phyloP scores from a whole-genome alignment of 2,113 vertebrate genomes.

The Rhea pennata region DNA sequence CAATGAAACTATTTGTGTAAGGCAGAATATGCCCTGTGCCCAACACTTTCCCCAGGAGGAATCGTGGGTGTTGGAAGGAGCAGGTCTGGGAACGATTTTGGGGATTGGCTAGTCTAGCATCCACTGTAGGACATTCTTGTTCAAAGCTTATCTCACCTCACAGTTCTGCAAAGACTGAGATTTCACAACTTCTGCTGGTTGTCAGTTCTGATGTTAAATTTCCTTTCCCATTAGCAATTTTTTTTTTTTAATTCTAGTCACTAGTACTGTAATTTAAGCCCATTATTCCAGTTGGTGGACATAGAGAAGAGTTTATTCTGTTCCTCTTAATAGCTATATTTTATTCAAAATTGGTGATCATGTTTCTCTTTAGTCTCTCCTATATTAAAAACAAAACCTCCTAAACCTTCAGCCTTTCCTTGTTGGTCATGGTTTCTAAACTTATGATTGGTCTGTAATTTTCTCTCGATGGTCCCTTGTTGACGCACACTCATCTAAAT shows the following conservation, averaged over 20 bases:
- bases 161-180: neutral
- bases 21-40: conserved; percentile 1
- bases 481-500: neutral
- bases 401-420: neutral
- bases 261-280: neutral
- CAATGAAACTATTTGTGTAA: conserved; percentile 8
- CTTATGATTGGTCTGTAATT: neutral
- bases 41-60: neutral
- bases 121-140: neutral
- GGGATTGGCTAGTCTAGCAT: neutral
- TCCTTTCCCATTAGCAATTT: neutral
- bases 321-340: neutral
- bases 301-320: neutral
- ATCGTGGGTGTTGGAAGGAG: conserved; percentile 7
- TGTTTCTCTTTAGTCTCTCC: neutral
- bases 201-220: neutral
- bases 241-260: neutral
- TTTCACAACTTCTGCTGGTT: neutral
- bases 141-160: neutral
- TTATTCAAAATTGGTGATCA: neutral
- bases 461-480: neutral
- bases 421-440: neutral
- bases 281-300: neutral
- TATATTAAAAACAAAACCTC: neutral
- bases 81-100: conserved; percentile 18